phyloP scores from a whole-genome alignment of 2,888 invertebrate genomes.

The Zonitis immaculata region DNA sequence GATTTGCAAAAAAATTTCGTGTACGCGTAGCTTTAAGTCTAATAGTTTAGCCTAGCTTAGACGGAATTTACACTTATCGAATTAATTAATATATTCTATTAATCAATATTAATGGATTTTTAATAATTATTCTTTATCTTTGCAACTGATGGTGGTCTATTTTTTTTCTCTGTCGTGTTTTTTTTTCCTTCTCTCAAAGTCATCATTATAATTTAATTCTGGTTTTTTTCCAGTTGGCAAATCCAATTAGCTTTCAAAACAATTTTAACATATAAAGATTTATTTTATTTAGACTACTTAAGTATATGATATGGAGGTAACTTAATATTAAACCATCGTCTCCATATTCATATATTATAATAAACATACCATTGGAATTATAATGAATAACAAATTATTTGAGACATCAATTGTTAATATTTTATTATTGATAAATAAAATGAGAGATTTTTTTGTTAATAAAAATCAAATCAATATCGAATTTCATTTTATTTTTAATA shows the following conservation, averaged over 20 bases:
- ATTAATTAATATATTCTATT: too few species aligned
- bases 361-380: not conserved
- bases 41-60: too few species aligned
- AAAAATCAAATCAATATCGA: not conserved
- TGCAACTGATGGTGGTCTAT: too few species aligned
- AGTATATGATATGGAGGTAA: too few species aligned
- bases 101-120: too few species aligned
- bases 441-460: too few species aligned
- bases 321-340: conserved; percentile 1
- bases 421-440: not conserved
- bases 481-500: not conserved
- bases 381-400: conserved; percentile 1
- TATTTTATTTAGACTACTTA: not conserved
- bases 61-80: too few species aligned
- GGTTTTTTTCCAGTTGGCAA: not conserved
- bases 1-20: too few species aligned
- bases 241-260: conserved; percentile 5
- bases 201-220: not conserved
- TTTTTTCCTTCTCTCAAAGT: too few species aligned
- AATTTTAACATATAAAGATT: conserved; percentile 3
- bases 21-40: too few species aligned
- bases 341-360: not conserved
- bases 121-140: too few species aligned
- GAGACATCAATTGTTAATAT: not conserved
- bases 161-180: too few species aligned